Evolutionary conservation across 2,113 vertebrate genomes (phyloP), one percentile per base, ranked within the genome.

Genomic region (Callopanchax toddi): DNA sequence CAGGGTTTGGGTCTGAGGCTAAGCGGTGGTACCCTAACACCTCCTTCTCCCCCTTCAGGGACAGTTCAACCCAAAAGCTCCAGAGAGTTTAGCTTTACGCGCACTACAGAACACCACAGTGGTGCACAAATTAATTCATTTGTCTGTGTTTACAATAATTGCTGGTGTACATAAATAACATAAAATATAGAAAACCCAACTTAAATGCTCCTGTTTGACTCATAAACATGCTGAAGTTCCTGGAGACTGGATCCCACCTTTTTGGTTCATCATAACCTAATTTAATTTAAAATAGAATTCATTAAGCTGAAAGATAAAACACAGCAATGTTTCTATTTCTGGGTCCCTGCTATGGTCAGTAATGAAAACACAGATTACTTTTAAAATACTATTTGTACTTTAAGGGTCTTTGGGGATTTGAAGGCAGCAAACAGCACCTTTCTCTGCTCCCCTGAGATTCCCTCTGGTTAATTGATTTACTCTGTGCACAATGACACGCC

Each of bases 391-490:
- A 48, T n/a, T n/a, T 83, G 75, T 76, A 40, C 74, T 84, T 81
- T 78, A 82, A 67, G 32, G 61, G 64, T 71, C 89, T 83, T 46
- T 18, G 23, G 87, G 87, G 86, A 83, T 42, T 76, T 74, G 59
- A 8, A 40, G 54, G 50, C 18, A 43, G 67, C 57, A 75, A 80
- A 53, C 44, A 50, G 46, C 61, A 65, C 37, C 50, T 44, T 53
- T 36, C 36, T 6, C 22, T 44, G 22, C 66, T 83, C 85, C 74
- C 69, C 26, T 3, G 79, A 71, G 83, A 73, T 57, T 65, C 23
- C 62, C 40, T 9, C 20, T 49, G 71, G 72, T 85, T 87, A 90
- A 90, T 87, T 92, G 89, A 91, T 91, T 91, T 89, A 87, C 84
- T 79, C 78, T 87, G 71, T 82, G 60, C 56, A 46, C 67, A 67